Percentiles rank a stretch among this genome's conserved stretches.
Conservation (phyloP, 2,113 vertebrate genomes). For the Lepisosteus oculatus region DNA sequence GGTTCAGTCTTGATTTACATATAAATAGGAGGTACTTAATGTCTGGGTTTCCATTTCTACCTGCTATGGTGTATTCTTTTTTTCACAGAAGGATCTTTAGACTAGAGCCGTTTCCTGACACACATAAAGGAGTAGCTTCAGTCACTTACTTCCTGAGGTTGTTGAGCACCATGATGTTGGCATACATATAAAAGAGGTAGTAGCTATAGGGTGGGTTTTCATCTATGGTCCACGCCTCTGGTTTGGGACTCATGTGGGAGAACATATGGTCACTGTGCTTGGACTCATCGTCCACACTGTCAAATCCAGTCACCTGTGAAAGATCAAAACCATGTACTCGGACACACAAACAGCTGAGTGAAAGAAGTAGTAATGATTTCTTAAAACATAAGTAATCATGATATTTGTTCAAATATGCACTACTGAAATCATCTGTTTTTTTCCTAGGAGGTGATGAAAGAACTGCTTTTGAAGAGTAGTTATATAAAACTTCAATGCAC, state of each 20-base stretch:
- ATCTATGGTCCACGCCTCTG: conserved; percentile 82
- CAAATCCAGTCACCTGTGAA: conserved; percentile 89
- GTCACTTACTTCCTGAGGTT: conserved; percentile 86
- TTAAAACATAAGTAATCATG: no score
- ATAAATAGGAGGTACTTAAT: background rate
- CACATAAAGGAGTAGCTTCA: background rate
- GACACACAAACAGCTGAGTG: background rate
- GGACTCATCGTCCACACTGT: conserved; percentile 97
- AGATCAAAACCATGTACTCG: background rate
- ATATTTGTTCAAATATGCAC: no score
- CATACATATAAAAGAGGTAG: conserved; percentile 96
- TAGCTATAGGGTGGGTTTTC: conserved; percentile 96
- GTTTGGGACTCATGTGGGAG: conserved; percentile 89
- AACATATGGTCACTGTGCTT: conserved; percentile 97
- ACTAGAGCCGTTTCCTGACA: no score
- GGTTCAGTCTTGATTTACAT: background rate
- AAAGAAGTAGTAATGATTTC: no score
- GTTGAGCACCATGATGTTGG: conserved; percentile 98
- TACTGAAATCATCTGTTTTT: no score
- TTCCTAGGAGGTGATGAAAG: no score
- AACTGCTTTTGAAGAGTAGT: no score
- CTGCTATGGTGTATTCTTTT: no score
- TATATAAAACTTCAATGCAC: no score
- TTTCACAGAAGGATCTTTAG: no score
- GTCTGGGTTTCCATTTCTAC: no score